Evolutionary conservation across 2,888 invertebrate species (phyloP), one percentile per base, ranked within the genome.

Genomic region (Rhagium mordax): DNA sequence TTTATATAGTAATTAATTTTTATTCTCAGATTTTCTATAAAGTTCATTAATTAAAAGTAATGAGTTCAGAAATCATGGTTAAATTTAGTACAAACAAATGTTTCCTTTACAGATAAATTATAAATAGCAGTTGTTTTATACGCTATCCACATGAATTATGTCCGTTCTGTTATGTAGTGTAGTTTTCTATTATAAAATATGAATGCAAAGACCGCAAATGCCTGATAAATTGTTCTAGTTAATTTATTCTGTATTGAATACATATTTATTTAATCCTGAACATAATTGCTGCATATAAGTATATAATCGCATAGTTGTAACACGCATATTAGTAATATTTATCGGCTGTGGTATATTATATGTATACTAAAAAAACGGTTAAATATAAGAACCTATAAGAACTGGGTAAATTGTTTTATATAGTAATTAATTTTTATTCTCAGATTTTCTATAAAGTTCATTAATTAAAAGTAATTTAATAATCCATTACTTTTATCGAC

Each of bases 21-120:
- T n/a, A n/a, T n/a, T n/a, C n/a, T n/a, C n/a, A n/a, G n/a, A n/a
- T n/a, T n/a, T n/a, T n/a, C n/a, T n/a, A n/a, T n/a, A n/a, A n/a
- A n/a, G n/a, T n/a, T n/a, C n/a, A n/a, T n/a, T n/a, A n/a, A n/a
- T n/a, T n/a, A n/a, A n/a, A n/a, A n/a, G n/a, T n/a, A n/a, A n/a
- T n/a, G 4, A 41, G 41, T 18, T 16, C 33, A 59, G 33, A 59
- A 59, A 29, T 20, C 16, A 7, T 18, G 33, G 10, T 18, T 33
- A 33, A 8, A 59, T 33, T 20, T 33, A 59, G 33, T 2, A 33
- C 59, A 20, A 59, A 33, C 18, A 59, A 59, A 29, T 24, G 5
- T 59, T 33, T 59, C 33, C 59, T 59, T 18, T n/a, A 29, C 33
- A 33, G 59, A 59, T 59, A 33, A 59, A 59, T 59, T 59, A 59